Percentiles rank a stretch among this genome's conserved stretches.
Evolutionary conservation across 2,888 invertebrate genomes (phyloP).

Genomic region (Eupithecia centaureata): DNA sequence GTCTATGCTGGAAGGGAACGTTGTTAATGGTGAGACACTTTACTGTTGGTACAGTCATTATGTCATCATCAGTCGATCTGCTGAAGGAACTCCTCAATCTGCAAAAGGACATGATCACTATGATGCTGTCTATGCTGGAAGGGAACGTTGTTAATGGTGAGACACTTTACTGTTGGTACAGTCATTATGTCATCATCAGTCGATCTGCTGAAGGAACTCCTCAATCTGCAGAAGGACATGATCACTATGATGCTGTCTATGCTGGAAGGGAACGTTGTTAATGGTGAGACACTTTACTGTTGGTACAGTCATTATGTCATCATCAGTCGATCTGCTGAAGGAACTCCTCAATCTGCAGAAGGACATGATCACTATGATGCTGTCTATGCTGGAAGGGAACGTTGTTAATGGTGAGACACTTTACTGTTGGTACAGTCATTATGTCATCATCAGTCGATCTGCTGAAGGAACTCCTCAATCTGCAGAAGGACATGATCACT

Average conservation of each 20-base stretch:
- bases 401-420: conserved; percentile 90
- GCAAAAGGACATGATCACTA: conserved; percentile 99
- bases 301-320: too few relatives aligned
- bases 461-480: conserved; percentile 97
- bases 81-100: conserved; percentile 98
- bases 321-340: too few relatives aligned
- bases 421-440: too few relatives aligned
- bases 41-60: too few relatives aligned
- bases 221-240: conserved; percentile 99
- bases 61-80: too few relatives aligned
- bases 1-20: conserved; percentile 99
- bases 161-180: conserved; percentile 9
- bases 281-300: conserved; percentile 79
- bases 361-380: conserved; percentile 99
- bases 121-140: conserved; percentile 99
- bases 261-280: conserved; percentile 99
- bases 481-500: conserved; percentile 99
- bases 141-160: conserved; percentile 97
- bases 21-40: conserved; percentile 89
- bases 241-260: conserved; percentile 99
- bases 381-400: conserved; percentile 99
- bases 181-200: too few relatives aligned
- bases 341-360: conserved; percentile 99
- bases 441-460: too few relatives aligned
- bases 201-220: conserved; percentile 97